Evolutionary conservation across 2,888 invertebrate genomes (phyloP).

Genomic region (Euphydryas editha): DNA sequence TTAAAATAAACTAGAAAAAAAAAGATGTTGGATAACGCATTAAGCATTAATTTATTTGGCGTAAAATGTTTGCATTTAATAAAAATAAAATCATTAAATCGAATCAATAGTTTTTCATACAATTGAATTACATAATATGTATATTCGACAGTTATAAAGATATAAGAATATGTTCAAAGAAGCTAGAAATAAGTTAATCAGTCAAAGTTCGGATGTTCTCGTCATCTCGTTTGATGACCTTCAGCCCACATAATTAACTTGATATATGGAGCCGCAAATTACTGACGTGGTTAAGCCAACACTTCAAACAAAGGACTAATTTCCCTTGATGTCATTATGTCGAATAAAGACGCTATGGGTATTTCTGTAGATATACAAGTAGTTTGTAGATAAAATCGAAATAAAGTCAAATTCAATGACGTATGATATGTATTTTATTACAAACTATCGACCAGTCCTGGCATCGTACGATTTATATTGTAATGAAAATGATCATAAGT

Average conservation of each 20-base stretch:
- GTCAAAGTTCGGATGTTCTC: conserved; percentile 17
- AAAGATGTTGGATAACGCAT: no score
- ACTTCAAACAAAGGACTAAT: conserved; percentile 28
- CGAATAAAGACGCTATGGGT: conserved; percentile 20
- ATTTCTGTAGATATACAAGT: conserved; percentile 13
- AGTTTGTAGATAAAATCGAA: background rate
- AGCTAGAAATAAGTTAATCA: background rate
- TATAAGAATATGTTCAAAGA: background rate
- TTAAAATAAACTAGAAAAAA: no score
- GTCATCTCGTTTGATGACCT: conserved; percentile 25
- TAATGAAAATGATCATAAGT: no score
- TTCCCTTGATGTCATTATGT: conserved; percentile 26
- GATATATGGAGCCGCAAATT: conserved; percentile 34
- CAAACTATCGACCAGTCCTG: no score
- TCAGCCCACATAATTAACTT: conserved; percentile 30
- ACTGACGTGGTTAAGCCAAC: conserved; percentile 25
- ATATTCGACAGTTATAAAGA: no score
- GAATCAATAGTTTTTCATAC: no score
- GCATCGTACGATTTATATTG: no score
- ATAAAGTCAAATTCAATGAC: background rate
- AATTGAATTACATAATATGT: no score
- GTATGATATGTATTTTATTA: no score
- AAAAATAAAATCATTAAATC: no score
- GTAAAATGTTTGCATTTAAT: no score
- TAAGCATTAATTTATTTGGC: no score